These are phyloP conservation scores for Bufo gargarizans DNA, from an alignment of 2,113 vertebrate genomes.

Conservation along the genomic window DNA sequence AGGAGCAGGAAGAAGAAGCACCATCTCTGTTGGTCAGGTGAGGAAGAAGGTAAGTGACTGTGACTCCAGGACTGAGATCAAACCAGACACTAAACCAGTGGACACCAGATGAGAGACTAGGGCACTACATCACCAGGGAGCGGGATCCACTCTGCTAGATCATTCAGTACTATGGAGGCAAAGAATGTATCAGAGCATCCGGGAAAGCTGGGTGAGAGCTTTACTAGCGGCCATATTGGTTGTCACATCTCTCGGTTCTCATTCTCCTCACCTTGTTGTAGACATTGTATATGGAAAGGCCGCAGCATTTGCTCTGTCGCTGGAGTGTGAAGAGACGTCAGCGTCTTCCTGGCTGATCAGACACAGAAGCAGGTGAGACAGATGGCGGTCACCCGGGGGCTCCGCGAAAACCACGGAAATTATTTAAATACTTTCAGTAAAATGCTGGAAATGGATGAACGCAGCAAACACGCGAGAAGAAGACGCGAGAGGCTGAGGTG, in stretches of 20 bases:
- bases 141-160: too few relatives aligned
- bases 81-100: too few relatives aligned
- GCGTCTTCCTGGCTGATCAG: neutral
- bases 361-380: slow-evolving; percentile 16
- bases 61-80: too few relatives aligned
- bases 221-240: too few relatives aligned
- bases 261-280: neutral
- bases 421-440: slow-evolving; percentile 33
- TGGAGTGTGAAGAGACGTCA: neutral
- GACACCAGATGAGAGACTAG: too few relatives aligned
- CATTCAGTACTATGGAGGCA: too few relatives aligned
- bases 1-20: too few relatives aligned
- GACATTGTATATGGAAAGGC: neutral
- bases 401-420: slow-evolving; percentile 20
- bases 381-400: slow-evolving; percentile 47
- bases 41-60: too few relatives aligned
- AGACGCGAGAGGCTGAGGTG: neutral
- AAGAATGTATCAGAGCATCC: neutral
- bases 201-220: too few relatives aligned
- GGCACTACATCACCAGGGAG: too few relatives aligned
- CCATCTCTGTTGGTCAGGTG: too few relatives aligned
- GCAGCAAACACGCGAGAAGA: neutral
- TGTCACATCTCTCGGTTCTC: too few relatives aligned
- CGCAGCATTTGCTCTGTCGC: neutral
- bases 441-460: slow-evolving; percentile 17